These are phyloP conservation scores for Malacosoma neustria DNA, from an alignment of 2,888 invertebrate genomes.

Conservation along the genomic window DNA sequence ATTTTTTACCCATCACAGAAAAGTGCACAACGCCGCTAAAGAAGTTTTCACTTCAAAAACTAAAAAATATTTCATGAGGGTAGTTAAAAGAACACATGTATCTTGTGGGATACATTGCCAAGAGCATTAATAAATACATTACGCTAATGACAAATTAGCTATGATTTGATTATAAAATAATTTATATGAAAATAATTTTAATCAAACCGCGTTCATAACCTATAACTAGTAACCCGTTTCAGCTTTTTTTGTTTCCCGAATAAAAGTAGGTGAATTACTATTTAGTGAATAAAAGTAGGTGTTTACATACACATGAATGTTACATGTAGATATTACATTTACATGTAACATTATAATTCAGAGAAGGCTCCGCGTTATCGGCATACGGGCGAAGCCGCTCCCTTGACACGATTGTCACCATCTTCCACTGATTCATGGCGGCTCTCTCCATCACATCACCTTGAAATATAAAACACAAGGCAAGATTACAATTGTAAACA, in stretches of 20 bases:
- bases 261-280: no score
- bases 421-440: slow-evolving; percentile 37
- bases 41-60: no score
- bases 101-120: slow-evolving; percentile 3
- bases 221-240: not conserved
- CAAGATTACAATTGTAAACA: slow-evolving; percentile 28
- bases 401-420: slow-evolving; percentile 55
- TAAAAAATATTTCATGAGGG: no score
- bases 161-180: slow-evolving; percentile 7
- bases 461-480: slow-evolving; percentile 41
- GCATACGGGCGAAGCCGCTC: slow-evolving; percentile 51
- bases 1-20: no score
- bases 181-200: not conserved
- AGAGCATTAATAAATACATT: slow-evolving; percentile 5
- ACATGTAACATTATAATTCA: not conserved
- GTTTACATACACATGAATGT: no score
- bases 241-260: no score
- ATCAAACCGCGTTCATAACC: not conserved
- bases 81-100: not conserved
- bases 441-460: slow-evolving; percentile 43
- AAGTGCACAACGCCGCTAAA: no score
- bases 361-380: slow-evolving; percentile 51
- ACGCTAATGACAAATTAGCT: slow-evolving; percentile 6
- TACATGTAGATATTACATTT: no score
- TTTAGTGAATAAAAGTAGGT: no score